These are phyloP conservation scores for Cetoscarus ocellatus DNA, from an alignment of 2,797 vertebrate species.

Conservation along the genomic window DNA sequence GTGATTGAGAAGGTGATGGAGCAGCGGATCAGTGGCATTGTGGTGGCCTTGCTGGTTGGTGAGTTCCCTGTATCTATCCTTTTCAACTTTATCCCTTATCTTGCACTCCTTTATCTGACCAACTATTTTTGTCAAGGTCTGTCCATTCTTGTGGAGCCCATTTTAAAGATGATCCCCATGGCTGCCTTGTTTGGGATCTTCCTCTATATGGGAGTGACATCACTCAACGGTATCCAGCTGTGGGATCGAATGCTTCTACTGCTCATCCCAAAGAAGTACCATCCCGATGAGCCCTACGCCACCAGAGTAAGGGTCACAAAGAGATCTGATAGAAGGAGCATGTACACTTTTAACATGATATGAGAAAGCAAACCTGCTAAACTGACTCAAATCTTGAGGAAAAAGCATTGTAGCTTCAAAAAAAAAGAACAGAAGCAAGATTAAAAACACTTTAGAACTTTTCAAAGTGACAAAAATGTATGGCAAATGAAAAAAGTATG, in stretches of 20 bases:
- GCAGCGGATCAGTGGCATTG: conserved; percentile 92
- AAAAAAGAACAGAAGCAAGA: too few relatives aligned
- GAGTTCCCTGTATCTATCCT: conserved; percentile 59
- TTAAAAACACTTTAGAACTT: too few relatives aligned
- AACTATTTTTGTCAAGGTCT: conserved; percentile 82
- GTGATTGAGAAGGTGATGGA: conserved; percentile 93
- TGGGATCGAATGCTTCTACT: conserved; percentile 94
- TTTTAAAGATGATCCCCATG: conserved; percentile 92
- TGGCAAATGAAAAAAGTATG: too few relatives aligned
- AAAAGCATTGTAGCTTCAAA: too few relatives aligned
- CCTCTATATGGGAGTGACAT: conserved; percentile 98
- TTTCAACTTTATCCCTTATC: neutral
- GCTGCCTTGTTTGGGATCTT: conserved; percentile 96
- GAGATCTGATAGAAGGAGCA: neutral
- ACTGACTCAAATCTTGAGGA: too few relatives aligned
- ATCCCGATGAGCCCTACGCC: conserved; percentile 89
- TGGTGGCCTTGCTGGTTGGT: conserved; percentile 95
- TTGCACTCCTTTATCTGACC: conserved; percentile 4
- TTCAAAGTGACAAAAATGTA: too few relatives aligned
- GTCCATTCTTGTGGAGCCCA: conserved; percentile 95
- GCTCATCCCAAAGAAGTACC: conserved; percentile 94
- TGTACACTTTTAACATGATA: too few relatives aligned
- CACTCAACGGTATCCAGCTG: conserved; percentile 95
- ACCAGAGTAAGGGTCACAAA: conserved; percentile 83
- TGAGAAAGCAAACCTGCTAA: too few relatives aligned